Conservation (phyloP, 2,797 vertebrate genomes). For the Glyptemys insculpta region DNA sequence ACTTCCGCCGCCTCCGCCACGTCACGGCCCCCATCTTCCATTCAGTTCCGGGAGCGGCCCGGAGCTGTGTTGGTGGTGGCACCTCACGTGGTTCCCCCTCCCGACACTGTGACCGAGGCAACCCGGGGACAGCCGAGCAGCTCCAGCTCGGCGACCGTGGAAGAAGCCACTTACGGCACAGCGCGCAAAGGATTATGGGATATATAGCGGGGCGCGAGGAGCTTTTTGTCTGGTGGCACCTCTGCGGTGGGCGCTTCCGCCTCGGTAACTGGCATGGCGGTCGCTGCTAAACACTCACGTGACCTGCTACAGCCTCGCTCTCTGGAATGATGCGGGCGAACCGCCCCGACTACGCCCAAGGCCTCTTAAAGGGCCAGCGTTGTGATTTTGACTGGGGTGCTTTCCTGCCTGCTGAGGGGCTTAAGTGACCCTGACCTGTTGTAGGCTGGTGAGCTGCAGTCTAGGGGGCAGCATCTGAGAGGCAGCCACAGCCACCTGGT, state of each 20-base stretch:
- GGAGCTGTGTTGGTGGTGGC: neutral
- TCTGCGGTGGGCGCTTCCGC: neutral
- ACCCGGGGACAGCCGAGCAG: no score
- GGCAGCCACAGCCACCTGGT: neutral
- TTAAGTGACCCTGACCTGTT: neutral
- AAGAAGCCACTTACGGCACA: neutral
- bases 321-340: neutral
- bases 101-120: no score
- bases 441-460: neutral
- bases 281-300: neutral
- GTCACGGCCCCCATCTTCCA: conserved; percentile 28
- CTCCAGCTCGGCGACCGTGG: no score
- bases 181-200: no score
- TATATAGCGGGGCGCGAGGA: no score
- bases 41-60: conserved; percentile 45
- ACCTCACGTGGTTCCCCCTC: neutral
- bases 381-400: neutral
- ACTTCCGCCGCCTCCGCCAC: conserved; percentile 73
- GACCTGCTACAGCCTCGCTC: neutral
- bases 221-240: neutral
- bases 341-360: neutral
- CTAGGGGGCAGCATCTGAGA: no score
- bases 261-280: neutral
- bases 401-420: neutral
- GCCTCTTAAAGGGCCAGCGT: neutral